Evolutionary conservation across 2,797 vertebrate species (phyloP).

Genomic region (Neolamprologus multifasciatus): DNA sequence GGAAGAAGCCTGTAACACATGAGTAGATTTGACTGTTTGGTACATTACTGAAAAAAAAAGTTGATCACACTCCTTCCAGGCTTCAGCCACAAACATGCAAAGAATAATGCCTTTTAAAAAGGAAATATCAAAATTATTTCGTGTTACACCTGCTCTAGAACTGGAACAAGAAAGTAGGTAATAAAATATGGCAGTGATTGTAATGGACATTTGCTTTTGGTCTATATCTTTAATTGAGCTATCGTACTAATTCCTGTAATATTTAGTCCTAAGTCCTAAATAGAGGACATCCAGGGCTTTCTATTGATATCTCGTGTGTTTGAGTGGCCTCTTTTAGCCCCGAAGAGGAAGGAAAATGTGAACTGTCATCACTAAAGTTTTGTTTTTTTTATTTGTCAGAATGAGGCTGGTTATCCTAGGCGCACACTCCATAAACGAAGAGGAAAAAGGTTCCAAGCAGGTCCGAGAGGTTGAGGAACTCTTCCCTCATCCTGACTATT

Average conservation of each 20-base stretch:
- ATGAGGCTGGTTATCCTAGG: conserved; percentile 43
- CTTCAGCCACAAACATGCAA: rapidly evolving
- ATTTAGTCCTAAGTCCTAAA: neutral
- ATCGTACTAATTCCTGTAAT: neutral
- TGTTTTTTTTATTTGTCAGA: neutral
- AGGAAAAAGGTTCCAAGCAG: neutral
- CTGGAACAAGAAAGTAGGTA: neutral
- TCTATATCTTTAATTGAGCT: neutral
- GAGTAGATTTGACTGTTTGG: rapidly evolving
- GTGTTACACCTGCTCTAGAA: neutral
- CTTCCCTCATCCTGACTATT: conserved; percentile 34
- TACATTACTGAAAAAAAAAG: neutral
- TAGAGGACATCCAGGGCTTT: neutral
- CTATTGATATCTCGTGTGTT: neutral
- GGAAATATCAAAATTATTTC: neutral
- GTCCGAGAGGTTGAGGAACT: neutral
- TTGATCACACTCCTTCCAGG: neutral
- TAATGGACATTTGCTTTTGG: neutral
- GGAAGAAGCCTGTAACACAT: neutral
- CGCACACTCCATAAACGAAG: conserved; percentile 37
- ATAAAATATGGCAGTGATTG: neutral
- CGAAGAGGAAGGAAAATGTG: neutral
- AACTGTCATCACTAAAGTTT: neutral
- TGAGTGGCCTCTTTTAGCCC: neutral
- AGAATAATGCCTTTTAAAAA: rapidly evolving